These are phyloP conservation scores for Alexandromys fortis DNA, from an alignment of 2,113 vertebrate genomes.

Conservation along the genomic window DNA sequence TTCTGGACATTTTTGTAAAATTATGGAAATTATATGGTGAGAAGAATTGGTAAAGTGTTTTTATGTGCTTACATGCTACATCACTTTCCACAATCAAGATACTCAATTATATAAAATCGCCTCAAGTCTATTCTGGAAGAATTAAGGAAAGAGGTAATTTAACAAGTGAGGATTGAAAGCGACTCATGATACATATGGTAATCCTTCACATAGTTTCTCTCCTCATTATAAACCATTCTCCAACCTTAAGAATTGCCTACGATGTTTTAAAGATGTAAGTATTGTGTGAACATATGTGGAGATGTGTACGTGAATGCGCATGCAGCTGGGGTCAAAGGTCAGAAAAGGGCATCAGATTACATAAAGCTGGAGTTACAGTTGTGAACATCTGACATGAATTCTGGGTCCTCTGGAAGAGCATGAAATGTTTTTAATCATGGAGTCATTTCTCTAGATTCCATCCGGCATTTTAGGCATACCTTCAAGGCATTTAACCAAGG, in stretches of 20 bases:
- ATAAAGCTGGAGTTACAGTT: background rate
- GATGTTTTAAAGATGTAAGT: background rate
- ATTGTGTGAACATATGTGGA: background rate
- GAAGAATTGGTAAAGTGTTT: background rate
- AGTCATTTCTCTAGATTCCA: background rate
- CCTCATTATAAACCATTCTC: constrained; percentile 12
- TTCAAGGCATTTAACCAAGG: background rate
- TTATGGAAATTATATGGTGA: constrained; percentile 22
- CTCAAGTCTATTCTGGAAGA: constrained; percentile 27
- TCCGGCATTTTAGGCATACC: background rate
- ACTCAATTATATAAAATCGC: constrained; percentile 20
- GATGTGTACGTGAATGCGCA: background rate
- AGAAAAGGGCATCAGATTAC: background rate
- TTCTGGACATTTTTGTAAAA: background rate
- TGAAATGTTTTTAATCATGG: background rate
- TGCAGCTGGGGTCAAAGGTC: background rate
- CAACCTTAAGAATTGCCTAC: background rate
- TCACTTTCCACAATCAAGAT: constrained; percentile 41
- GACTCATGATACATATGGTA: background rate
- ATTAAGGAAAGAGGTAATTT: constrained; percentile 1
- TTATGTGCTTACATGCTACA: background rate
- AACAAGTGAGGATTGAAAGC: constrained; percentile 23
- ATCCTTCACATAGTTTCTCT: background rate
- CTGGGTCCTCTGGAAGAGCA: background rate
- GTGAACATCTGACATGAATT: background rate